A percentile compares a stretch with the other conserved stretches of the same genome.
Conservation (phyloP, 92 coral and sea anemone species). For the Siderastrea radians region DNA sequence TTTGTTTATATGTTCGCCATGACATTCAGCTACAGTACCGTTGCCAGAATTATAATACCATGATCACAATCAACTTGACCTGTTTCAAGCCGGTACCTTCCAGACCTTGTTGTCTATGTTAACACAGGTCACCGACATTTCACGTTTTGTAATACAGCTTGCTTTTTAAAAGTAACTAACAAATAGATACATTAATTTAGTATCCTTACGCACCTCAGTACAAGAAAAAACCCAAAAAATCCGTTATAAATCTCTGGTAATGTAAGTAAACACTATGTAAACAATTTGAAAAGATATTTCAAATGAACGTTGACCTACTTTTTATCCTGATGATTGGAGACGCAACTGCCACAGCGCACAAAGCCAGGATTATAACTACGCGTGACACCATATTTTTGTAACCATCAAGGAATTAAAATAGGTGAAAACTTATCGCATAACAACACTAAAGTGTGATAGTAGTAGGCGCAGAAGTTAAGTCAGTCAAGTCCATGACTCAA, state of each 20-base stretch:
- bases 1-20: neutral
- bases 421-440: neutral
- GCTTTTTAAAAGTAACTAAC: neutral
- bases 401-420: conserved; percentile 12
- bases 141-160: neutral
- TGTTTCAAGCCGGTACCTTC: neutral
- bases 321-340: conserved; percentile 38
- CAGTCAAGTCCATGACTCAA: conserved; percentile 24
- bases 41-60: neutral
- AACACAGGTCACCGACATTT: neutral
- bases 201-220: neutral
- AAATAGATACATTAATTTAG: too few relatives aligned
- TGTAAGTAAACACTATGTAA: neutral
- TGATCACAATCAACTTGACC: neutral
- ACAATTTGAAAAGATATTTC: neutral
- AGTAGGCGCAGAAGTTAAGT: conserved; percentile 1
- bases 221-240: neutral
- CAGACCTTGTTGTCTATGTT: neutral
- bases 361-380: conserved; percentile 1
- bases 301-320: conserved; percentile 26
- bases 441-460: neutral
- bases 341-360: conserved; percentile 1
- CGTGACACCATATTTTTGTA: conserved; percentile 17
- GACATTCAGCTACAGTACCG: neutral
- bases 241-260: neutral